Base-by-base conservation (phyloP, 2,888 invertebrate species). In the Mimachlamys varia region DNA sequence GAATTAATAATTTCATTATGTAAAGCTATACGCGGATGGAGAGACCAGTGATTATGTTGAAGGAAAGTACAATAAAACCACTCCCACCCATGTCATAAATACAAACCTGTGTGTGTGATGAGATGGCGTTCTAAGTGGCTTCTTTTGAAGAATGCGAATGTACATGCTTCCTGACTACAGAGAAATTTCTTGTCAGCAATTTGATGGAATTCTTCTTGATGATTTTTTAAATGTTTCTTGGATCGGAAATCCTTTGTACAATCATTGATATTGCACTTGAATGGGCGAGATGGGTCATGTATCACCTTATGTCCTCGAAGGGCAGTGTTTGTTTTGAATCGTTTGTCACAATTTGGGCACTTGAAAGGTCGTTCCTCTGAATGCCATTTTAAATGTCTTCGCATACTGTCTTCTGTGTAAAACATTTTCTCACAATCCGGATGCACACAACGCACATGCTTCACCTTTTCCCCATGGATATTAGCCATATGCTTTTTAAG, bases 41-140 rank as follows among this genome's bases (percentile, higher is more conserved):
- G 3, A 44, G 19, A 53, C 5, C 13, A 53, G 15, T 17, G 53
- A 53, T 53, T 53, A 13, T 53, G 12, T 13, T 2, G 2, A 53
- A 53, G 13, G 19, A 13, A 53, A 53, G 15, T 53, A 53, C 2
- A 19, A 53, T 53, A 15, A 2, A 53, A 53, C 5, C 15, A 53
- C 15, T 17, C 19, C 1, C 53, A 53, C 13, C 53, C 5, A 12
- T 53, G 3, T 13, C 13, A 53, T 53, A 76, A 13, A 76, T 33
- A 76, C 76, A 76, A 76, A 96, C 96, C 96, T 94, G 96, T 95
- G 93, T 96, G 96, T 88, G 96, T 96, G 89, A 95, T 95, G 89
- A 95, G 94, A 94, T 96, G 96, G 22, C 96, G 94, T 89, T 95
- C 95, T 88, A 96, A 93, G 92, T 96, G 96, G 91, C 95, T 95